These are phyloP conservation scores for Dynastes grantii DNA, from an alignment of 2,888 invertebrate species.

Conservation along the genomic window DNA sequence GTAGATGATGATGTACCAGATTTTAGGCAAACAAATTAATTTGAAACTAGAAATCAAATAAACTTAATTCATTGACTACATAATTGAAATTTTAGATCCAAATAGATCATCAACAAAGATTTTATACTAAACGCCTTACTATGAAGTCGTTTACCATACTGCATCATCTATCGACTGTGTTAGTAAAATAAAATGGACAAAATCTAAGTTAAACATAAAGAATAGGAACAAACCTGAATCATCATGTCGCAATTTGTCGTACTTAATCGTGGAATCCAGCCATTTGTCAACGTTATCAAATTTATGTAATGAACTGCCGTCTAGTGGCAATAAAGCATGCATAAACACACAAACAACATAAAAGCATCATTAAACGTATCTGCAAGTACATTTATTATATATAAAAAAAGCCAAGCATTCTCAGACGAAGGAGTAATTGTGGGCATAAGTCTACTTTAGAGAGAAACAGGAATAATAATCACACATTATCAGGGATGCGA, in stretches of 20 bases:
- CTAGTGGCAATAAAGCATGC: slow-evolving; percentile 50
- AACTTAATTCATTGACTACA: too few species aligned
- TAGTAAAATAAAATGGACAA: not conserved
- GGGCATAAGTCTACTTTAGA: too few species aligned
- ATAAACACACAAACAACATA: slow-evolving; percentile 39
- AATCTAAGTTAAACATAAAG: too few species aligned
- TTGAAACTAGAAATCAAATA: too few species aligned
- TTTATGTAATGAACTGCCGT: slow-evolving; percentile 56
- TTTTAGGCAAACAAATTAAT: too few species aligned
- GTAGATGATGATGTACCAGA: too few species aligned
- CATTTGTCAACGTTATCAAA: slow-evolving; percentile 64
- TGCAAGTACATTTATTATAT: slow-evolving; percentile 12
- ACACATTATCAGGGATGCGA: too few species aligned
- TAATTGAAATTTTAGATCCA: too few species aligned
- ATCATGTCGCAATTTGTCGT: slow-evolving; percentile 62
- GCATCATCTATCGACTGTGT: not conserved
- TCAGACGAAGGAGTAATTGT: not conserved
- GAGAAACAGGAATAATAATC: too few species aligned
- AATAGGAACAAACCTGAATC: slow-evolving; percentile 66
- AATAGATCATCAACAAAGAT: too few species aligned
- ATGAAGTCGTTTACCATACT: not conserved
- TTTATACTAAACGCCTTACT: too few species aligned
- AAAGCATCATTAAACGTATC: slow-evolving; percentile 34
- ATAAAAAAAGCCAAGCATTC: slow-evolving; percentile 8
- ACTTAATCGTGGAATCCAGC: slow-evolving; percentile 66